Evolutionary conservation across 2,797 vertebrate species (phyloP), one percentile per base, ranked within the genome.

Genomic region (Dendrocincla tyrannina): DNA sequence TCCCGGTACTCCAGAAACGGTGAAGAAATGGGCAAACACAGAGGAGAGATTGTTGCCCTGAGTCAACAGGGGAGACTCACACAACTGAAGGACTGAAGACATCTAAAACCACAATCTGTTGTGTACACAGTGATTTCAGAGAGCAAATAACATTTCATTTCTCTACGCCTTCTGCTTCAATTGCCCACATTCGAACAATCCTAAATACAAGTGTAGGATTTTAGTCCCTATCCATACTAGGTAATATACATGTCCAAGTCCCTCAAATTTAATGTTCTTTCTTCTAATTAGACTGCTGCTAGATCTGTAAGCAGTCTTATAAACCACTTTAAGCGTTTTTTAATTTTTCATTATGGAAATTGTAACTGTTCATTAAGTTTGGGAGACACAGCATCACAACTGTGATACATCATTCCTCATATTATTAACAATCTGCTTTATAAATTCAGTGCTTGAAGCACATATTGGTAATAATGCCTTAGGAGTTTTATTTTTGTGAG

Each of bases 281-380:
- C 64, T 93, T 97, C 96, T 97, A 97, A 97, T 98, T 96, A 97
- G 92, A 96, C 97, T 94, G 85, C 95, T 97, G 81, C 95, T 96
- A 96, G 96, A 97, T 97, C 94, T 89, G 66, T 95, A 97, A 95
- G 96, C 96, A 97, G 77, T 85, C 91, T 97, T 97, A 97, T 69
- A 96, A 97, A 97, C 95, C 88, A 95, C 89, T 98, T 97, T 96
- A 98, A 97, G 96, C 97, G 97, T 95, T 97, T 96, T 98, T 98
- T 97, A 98, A 97, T 98, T 98, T 97, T 97, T 97, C 97, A 66
- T 97, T 97, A 98, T 93, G 91, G 97, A 98, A 98, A 97, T 91
- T 96, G 70, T 96, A 98, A 97, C 96, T 97, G 97, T 97, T 98
- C 97, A 98, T 98, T 98, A 98, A 97, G 93, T 98, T 96, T 75